phyloP scores from a whole-genome alignment of 2,888 invertebrate genomes.

The Machimus rusticus region DNA sequence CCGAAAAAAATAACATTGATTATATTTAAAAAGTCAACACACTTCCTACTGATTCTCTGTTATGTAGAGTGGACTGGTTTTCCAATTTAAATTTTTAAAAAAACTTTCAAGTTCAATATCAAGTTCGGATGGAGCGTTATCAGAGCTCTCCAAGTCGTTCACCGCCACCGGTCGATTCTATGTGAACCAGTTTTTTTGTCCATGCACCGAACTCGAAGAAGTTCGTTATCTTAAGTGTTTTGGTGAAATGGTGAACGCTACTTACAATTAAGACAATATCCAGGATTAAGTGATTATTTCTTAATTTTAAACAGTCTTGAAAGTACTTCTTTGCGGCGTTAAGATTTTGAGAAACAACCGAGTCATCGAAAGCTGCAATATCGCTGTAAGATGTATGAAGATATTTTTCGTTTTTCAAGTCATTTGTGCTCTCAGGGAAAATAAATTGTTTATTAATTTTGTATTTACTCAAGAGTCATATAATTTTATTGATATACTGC shows the following conservation, averaged over 20 bases:
- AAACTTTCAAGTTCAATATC: conserved; percentile 28
- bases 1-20: neutral
- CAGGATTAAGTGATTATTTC: neutral
- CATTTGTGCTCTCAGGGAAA: neutral
- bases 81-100: neutral
- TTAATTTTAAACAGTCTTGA: neutral
- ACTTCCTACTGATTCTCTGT: neutral
- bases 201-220: neutral
- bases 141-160: neutral
- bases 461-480: neutral
- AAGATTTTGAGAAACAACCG: neutral
- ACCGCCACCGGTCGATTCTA: neutral
- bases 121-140: neutral
- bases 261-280: neutral
- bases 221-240: neutral
- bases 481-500: no score
- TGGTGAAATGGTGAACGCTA: neutral
- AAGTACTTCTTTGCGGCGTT: neutral
- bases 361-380: neutral
- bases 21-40: conserved; percentile 5
- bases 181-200: neutral
- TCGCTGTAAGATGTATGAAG: neutral
- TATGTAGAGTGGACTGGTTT: conserved; percentile 10
- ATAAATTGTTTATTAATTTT: neutral
- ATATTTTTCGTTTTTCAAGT: neutral